Base-by-base conservation (phyloP, 2,113 vertebrate species). In the Bubo bubo region DNA sequence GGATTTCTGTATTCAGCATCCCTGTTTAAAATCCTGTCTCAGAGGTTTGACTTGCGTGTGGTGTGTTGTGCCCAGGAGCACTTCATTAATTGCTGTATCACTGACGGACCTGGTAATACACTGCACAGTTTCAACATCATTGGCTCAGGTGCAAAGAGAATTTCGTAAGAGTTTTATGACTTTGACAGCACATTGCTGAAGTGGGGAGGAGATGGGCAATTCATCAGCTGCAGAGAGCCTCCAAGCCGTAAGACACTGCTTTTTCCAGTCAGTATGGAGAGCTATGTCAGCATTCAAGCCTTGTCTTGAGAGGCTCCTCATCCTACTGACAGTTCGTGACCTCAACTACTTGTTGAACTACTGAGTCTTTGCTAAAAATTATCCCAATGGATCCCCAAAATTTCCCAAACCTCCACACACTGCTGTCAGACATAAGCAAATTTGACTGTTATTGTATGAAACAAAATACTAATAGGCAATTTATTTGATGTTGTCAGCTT, bases 401-500 rank as follows among this genome's bases (percentile, higher is more conserved):
- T 17, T 53, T 91, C 58, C 64, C 52, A 85, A 74, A 83, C 32
- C 53, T 73, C 79, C 0, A 0, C 39, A 50, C 0, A 0, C 41
- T 72, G n/a, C 88, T 90, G 81, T 73, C 58, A 88, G 64, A 72
- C 43, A 8, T 72, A 71, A 93, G 58, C 30, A 89, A 62, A 67
- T 92, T 86, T 92, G 81, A 88, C 22, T 88, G 70, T 60, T 82
- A 74, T 15, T 79, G 30, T 47, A 66, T 41, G 45, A 91, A 91
- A 82, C 43, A 76, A 90, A 81, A 90, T 41, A 45, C 49, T 93
- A 87, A 83, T 21, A 66, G 62, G 71, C 66, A 91, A 87, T 91
- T 96, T 71, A 88, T 91, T 93, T 89, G 70, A 67, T 62, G 72
- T 45, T 91, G 68, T 86, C 83, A 86, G 45, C 27, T 88, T 88